A percentile compares a stretch with the other conserved stretches of the same genome.
phyloP scores from a whole-genome alignment of 2,797 vertebrate genomes.

The Erpetoichthys calabaricus region DNA sequence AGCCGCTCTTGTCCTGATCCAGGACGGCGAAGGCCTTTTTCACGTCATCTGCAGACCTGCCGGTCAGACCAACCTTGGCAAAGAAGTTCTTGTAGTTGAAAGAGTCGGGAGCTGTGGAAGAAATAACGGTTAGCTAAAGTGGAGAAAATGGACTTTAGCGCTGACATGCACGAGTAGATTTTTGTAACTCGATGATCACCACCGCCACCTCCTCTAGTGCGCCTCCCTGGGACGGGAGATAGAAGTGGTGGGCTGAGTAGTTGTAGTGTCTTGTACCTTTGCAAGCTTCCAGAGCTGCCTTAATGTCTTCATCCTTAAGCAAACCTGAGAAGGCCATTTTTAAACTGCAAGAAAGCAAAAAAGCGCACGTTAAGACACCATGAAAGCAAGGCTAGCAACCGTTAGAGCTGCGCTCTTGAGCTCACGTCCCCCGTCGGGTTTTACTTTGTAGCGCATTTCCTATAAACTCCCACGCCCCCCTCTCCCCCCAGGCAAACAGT shows the following conservation, averaged over 20 bases:
- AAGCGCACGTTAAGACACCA: constrained; percentile 4
- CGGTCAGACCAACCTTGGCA: constrained; percentile 47
- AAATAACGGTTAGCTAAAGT: constrained; percentile 5
- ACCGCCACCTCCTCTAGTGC: no score
- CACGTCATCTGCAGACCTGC: constrained; percentile 47
- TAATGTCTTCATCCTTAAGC: constrained; percentile 57
- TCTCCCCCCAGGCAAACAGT: no score
- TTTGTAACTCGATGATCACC: no score
- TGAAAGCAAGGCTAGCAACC: no score
- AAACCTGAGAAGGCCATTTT: constrained; percentile 58
- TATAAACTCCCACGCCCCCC: no score
- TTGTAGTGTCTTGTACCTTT: constrained; percentile 41
- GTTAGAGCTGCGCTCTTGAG: no score
- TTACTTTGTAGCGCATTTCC: no score
- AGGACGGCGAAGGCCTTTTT: constrained; percentile 61
- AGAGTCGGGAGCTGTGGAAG: constrained; percentile 52
- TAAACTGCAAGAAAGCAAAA: constrained; percentile 25
- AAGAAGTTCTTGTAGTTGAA: constrained; percentile 69
- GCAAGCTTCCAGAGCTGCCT: constrained; percentile 60
- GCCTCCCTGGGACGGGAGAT: no score
- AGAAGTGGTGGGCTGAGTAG: no score
- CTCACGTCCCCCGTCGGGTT: no score
- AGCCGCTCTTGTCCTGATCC: constrained; percentile 69
- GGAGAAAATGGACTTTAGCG: no score
- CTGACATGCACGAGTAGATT: no score